These are phyloP conservation scores for Symphodus melops DNA, from an alignment of 2,113 vertebrate species.

Conservation along the genomic window DNA sequence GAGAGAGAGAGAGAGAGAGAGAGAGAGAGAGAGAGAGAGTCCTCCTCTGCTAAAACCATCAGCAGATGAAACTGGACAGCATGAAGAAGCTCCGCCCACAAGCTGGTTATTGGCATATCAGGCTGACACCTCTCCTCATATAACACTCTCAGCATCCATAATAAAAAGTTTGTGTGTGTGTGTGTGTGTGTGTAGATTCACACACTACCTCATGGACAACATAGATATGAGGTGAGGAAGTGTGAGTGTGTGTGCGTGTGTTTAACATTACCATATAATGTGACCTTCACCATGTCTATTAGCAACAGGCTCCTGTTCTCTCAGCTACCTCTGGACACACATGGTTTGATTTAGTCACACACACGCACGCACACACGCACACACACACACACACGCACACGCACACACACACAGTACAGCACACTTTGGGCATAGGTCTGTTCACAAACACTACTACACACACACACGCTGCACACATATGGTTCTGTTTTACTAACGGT, in stretches of 20 bases:
- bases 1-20: conserved; percentile 19
- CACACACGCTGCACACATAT: conserved; percentile 63
- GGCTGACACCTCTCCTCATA: conserved; percentile 37
- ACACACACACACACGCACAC: conserved; percentile 22
- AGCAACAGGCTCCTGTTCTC: conserved; percentile 79
- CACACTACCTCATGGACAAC: not conserved
- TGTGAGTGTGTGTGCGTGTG: conserved; percentile 41
- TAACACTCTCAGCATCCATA: conserved; percentile 7
- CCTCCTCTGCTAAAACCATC: conserved; percentile 70
- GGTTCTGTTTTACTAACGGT: conserved; percentile 79
- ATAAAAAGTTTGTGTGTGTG: conserved; percentile 21
- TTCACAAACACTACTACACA: not conserved
- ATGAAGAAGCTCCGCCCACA: conserved; percentile 39
- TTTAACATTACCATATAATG: conserved; percentile 74
- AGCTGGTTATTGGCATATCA: conserved; percentile 48
- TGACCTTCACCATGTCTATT: conserved; percentile 80
- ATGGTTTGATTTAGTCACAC: conserved; percentile 77
- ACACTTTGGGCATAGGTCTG: conserved; percentile 42
- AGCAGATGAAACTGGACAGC: conserved; percentile 52
- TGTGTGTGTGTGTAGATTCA: conserved; percentile 4
- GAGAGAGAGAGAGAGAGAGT: conserved; percentile 5
- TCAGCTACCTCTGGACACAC: conserved; percentile 76
- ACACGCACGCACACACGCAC: conserved; percentile 18
- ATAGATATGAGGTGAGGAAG: conserved; percentile 25
- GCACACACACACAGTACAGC: conserved; percentile 15